Percentiles rank a stretch among this genome's conserved stretches.
Conservation (phyloP, 2,797 vertebrate species). For the Periophthalmus magnuspinnatus region DNA sequence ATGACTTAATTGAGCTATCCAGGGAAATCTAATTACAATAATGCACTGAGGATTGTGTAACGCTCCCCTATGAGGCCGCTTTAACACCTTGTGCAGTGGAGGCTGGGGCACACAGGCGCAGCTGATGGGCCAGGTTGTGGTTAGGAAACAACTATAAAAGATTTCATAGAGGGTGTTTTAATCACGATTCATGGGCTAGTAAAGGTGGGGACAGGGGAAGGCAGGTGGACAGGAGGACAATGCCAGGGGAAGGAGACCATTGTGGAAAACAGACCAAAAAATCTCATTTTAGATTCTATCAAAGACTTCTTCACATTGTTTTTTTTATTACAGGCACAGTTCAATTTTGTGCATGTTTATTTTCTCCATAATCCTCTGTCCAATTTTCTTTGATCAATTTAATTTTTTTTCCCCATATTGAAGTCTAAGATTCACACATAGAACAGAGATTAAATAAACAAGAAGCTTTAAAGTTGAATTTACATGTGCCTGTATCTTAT, state of each 20-base stretch:
- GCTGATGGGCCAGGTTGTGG: conserved; percentile 39
- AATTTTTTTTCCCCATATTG: not conserved
- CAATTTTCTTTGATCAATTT: not conserved
- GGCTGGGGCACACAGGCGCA: conserved; percentile 29
- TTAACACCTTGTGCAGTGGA: conserved; percentile 55
- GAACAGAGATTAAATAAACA: not conserved
- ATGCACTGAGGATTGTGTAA: conserved; percentile 76
- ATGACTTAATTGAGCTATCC: conserved; percentile 81
- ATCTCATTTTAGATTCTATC: not conserved
- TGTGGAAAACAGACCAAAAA: conserved; percentile 1
- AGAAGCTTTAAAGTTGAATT: not conserved
- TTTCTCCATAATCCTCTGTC: not conserved
- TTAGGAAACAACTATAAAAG: conserved; percentile 59
- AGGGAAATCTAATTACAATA: conserved; percentile 82
- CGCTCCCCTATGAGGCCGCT: conserved; percentile 61
- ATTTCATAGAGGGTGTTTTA: conserved; percentile 68
- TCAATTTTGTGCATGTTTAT: not conserved
- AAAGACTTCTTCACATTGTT: not conserved
- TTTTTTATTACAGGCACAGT: not conserved
- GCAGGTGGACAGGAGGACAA: conserved; percentile 43
- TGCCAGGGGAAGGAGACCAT: conserved; percentile 29
- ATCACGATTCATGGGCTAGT: conserved; percentile 70
- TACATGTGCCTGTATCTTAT: not conserved
- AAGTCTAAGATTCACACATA: not conserved
- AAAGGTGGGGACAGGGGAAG: conserved; percentile 67